These are phyloP conservation scores for Drosophila greeni DNA, from an alignment of 2,888 invertebrate species.

Conservation along the genomic window DNA sequence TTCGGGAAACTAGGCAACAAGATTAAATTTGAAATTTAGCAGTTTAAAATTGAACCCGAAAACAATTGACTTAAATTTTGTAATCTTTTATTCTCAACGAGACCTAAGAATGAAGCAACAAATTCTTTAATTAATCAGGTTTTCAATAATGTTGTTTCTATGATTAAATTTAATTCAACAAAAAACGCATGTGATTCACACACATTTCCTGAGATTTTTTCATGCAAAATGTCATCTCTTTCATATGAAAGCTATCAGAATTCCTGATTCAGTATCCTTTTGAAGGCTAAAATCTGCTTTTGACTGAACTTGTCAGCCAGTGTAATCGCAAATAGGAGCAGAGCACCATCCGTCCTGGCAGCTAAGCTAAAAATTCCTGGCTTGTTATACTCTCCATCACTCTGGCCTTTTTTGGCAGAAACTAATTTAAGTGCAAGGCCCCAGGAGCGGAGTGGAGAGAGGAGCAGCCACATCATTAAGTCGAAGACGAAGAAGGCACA, in stretches of 20 bases:
- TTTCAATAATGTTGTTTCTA: neutral
- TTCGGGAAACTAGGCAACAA: neutral
- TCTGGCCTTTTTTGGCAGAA: conserved; percentile 28
- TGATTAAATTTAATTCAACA: neutral
- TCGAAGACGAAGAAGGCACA: conserved; percentile 40
- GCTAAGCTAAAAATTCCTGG: conserved; percentile 11
- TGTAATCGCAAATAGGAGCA: conserved; percentile 9
- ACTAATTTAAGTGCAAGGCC: conserved; percentile 28
- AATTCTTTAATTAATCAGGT: neutral
- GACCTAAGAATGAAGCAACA: neutral
- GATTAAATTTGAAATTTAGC: neutral
- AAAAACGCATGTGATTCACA: neutral
- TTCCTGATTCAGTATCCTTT: neutral
- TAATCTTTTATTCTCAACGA: neutral
- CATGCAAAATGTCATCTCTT: no score
- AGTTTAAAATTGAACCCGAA: neutral
- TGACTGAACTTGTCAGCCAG: conserved; percentile 6
- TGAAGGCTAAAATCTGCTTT: neutral
- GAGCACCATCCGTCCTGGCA: neutral
- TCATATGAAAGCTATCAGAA: no score
- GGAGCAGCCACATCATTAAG: conserved; percentile 63
- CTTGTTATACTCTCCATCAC: conserved; percentile 16
- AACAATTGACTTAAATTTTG: neutral
- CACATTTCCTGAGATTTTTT: no score
- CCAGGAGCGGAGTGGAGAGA: neutral